Conservation (phyloP, 1,140 invertebrate genomes). For the Adelges cooleyi region DNA sequence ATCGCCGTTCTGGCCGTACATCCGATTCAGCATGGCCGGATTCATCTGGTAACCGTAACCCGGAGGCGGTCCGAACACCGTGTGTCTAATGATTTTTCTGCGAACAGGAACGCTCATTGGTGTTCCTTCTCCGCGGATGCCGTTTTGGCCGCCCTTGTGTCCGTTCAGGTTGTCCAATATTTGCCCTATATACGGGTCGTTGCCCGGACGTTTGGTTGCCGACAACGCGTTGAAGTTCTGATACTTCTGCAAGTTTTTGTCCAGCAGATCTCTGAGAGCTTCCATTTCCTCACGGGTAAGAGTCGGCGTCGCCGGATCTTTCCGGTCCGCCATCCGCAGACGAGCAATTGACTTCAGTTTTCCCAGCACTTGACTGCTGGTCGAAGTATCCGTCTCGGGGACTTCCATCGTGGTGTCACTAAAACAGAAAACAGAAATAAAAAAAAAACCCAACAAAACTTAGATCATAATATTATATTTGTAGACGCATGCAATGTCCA, state of each 20-base stretch:
- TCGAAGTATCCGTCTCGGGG: not conserved
- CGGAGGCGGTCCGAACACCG: not conserved
- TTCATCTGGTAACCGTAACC: not conserved
- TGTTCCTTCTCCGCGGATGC: not conserved
- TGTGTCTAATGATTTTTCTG: not conserved
- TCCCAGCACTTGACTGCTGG: not conserved
- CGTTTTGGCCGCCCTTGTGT: not conserved
- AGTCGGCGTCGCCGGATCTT: not conserved
- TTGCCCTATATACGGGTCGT: slow-evolving; percentile 11
- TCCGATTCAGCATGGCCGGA: not conserved
- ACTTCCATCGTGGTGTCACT: not conserved
- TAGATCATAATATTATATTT: no score
- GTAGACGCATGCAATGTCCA: no score
- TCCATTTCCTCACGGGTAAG: not conserved
- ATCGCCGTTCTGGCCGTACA: not conserved
- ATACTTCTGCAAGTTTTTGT: not conserved
- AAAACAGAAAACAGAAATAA: no score
- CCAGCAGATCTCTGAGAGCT: not conserved
- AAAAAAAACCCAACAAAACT: no score
- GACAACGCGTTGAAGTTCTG: not conserved
- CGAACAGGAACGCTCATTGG: not conserved
- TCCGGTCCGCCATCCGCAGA: not conserved
- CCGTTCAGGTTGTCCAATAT: not conserved
- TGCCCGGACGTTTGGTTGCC: not conserved
- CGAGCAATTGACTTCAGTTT: slow-evolving; percentile 1